These are phyloP conservation scores for Thermophis baileyi DNA, from an alignment of 2,113 vertebrate genomes.

Conservation along the genomic window DNA sequence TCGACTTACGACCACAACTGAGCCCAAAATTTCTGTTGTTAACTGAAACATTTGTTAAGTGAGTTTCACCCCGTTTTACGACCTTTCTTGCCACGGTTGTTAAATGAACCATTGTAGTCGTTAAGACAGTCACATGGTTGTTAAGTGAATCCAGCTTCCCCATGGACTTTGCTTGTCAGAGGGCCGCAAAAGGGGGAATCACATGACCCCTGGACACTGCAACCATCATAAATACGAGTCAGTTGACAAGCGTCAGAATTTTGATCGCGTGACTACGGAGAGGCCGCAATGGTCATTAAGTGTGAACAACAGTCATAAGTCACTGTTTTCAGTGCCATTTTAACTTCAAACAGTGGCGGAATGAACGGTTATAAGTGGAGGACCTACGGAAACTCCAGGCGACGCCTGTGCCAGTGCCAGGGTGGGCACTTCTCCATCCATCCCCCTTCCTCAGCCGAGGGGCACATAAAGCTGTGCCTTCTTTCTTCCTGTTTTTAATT, in stretches of 20 bases:
- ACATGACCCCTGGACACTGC: neutral
- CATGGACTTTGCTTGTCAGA: neutral
- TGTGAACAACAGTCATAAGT: neutral
- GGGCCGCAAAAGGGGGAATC: neutral
- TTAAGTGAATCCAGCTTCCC: neutral
- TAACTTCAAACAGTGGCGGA: neutral
- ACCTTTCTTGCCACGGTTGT: neutral
- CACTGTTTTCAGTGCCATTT: neutral
- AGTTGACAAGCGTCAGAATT: neutral
- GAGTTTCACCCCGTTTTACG: neutral
- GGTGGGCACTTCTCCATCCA: neutral
- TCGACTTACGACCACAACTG: no score
- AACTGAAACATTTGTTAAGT: no score
- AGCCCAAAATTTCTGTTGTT: no score
- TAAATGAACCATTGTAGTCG: neutral
- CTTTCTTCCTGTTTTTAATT: neutral
- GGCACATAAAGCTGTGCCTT: neutral
- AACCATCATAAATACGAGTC: neutral
- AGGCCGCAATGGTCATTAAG: neutral
- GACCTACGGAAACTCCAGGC: neutral
- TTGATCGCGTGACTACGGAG: neutral
- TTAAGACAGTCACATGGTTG: neutral
- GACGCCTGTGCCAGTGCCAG: no score
- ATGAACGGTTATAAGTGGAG: neutral
- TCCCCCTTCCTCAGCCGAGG: rapidly evolving